Base-by-base conservation (phyloP, 2,888 invertebrate species). In the Eilema depressum region DNA sequence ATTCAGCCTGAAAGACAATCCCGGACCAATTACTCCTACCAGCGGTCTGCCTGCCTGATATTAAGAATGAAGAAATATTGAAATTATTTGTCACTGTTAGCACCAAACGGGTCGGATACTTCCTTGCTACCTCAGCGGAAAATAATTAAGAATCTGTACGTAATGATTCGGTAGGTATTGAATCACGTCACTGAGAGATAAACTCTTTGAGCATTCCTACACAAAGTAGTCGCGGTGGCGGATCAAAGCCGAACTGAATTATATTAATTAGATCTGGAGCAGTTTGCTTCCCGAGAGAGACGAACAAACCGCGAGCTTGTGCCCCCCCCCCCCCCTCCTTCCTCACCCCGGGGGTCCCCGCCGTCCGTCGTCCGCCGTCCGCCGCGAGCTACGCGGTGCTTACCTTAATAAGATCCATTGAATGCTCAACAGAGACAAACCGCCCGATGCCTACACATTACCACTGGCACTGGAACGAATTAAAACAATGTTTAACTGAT, bases 181-280 rank as follows among this genome's bases (percentile, higher is more conserved):
- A 25, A 28, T 60, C 66, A n/a, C 63, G 56, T 71, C 78, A 53
- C 79, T 75, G 69, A 20, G 57, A 70, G 66, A 72, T 72, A 76
- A 70, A 73, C 66, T 77, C 73, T 76, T 79, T 74, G 72, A 76
- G 75, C 69, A 83, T 76, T 73, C 75, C 80, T 77, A 60, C 69
- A 82, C 74, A 76, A 79, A 75, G 78, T 78, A 47, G 63, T 56
- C 60, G 63, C 70, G 74, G 71, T 71, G 72, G 66, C 71, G 81
- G 83, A 88, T 88, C 89, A 88, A 88, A 86, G 86, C 79, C 69
- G 56, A 77, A 77, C 76, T 80, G 82, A 86, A 88, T 87, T 85
- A 87, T 85, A 89, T 85, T 87, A 89, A 89, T 89, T 86, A 88
- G 82, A 83, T 81, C 75, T 74, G 67, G 66, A 74, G 66, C 72